Conservation (phyloP, 1,140 invertebrate species). For the Drosophila miranda region DNA sequence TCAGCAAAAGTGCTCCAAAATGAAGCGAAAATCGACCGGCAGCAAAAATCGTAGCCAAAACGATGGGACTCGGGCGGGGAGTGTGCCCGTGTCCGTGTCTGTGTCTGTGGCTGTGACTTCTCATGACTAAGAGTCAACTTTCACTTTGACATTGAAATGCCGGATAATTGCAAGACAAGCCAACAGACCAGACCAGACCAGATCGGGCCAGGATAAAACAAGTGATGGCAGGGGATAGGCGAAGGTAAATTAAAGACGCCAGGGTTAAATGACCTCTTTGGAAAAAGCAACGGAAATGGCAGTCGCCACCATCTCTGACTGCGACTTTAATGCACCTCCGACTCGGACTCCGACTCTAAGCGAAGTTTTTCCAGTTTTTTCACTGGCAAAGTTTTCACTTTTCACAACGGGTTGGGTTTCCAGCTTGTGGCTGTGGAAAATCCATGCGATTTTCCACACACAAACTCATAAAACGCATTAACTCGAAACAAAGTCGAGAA, state of each 20-base stretch:
- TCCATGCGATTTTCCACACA: constrained; percentile 59
- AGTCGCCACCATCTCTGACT: constrained; percentile 37
- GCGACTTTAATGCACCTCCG: constrained; percentile 3
- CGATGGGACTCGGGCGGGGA: constrained; percentile 20
- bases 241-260: constrained; percentile 58
- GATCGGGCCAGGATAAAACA: constrained; percentile 14
- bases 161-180: constrained; percentile 67
- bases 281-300: constrained; percentile 58
- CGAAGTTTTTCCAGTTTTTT: constrained; percentile 73
- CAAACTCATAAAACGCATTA: constrained; percentile 26
- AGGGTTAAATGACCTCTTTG: constrained; percentile 70
- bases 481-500: constrained; percentile 38
- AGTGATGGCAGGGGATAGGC: constrained; percentile 24
- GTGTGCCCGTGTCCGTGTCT: background rate
- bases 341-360: constrained; percentile 1
- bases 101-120: constrained; percentile 29
- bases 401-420: constrained; percentile 62
- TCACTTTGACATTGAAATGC: constrained; percentile 82
- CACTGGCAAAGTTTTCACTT: constrained; percentile 70
- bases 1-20: constrained; percentile 23
- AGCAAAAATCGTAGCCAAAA: constrained; percentile 46
- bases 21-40: constrained; percentile 14
- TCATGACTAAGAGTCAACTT: constrained; percentile 74
- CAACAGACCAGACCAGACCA: constrained; percentile 25
- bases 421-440: constrained; percentile 33